Evolutionary conservation across 2,888 invertebrate species (phyloP), one percentile per base, ranked within the genome.

Genomic region (Athalia rosae): DNA sequence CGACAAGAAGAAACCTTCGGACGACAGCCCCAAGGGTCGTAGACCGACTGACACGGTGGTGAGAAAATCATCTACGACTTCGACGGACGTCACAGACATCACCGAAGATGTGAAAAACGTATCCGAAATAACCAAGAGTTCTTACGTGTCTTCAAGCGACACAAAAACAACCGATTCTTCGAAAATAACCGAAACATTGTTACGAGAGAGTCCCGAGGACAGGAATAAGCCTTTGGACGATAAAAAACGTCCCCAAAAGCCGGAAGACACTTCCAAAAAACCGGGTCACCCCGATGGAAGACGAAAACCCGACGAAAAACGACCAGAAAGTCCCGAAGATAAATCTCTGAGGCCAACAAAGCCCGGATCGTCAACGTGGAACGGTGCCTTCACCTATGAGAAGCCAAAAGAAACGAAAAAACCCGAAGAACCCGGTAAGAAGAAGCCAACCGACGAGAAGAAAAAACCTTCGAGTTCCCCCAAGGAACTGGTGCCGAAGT

Each of bases 351-450:
- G 83, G n/a, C 63, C 81, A 4, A 79, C 79, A 3, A 88, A 87
- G 67, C 83, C 83, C 0, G 87, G 86, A 3, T 83, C 86, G 3
- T 88, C 88, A 0, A 81, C 85, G 0, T 89, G 89, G 88, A 86
- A 89, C 15, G 88, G 87, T 11, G 86, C 85, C 0, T 88, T 88
- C 15, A 80, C 84, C 7, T 69, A 56, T 45, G 83, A 84, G 73
- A 80, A 82, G 28, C 15, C 81, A 8, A 7, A 61, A 3, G 79
- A 80, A 3, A 69, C 74, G 3, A 82, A 84, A 15, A 85, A 81
- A 43, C 73, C 82, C 4, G 76, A 79, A 8, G 79, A 81, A 0
- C 15, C 15, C n/a, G 66, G 79, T 2, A 28, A 28, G 28, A 61
- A 69, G 9, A 78, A 77, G 5, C 67, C 74, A n/a, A 7, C 13